Base-by-base conservation (phyloP, 2,113 vertebrate genomes). In the Ammodramus savannarum region DNA sequence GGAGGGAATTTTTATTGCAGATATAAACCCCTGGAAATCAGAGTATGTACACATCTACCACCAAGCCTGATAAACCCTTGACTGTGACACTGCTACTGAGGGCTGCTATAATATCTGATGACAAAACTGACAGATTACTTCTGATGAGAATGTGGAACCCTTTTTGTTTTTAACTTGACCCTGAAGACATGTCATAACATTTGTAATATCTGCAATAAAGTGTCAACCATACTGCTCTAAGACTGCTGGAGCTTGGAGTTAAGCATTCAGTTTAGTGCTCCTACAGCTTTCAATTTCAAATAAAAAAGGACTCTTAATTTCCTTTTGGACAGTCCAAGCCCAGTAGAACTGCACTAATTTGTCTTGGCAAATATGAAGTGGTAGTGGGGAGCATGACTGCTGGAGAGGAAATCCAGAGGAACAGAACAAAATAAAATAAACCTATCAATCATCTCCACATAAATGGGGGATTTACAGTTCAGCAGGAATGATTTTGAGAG, bases 131-230 rank as follows among this genome's bases (percentile, higher is more conserved):
- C 96, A 97, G 95, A 97, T 97, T 93, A 97, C 93, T 93, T 96
- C 95, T 95, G 87, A 97, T 95, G 84, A 88, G 92, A 87, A 93
- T 16, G 58, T 86, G 94, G 94, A 97, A 97, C 95, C 54, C 89
- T 89, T 97, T 98, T 98, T 96, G 95, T 93, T 97, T 97, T 97
- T 93, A 98, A 97, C 96, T 90, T 96, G 96, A 98, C 96, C 95
- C 96, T 97, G 95, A 97, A 97, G 91, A 97, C 95, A 89, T 97
- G 96, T 97, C 95, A 97, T 97, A 97, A 98, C 93, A 96, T 97
- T 96, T 97, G 95, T 96, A 97, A 97, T 97, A 96, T 92, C 82
- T 75, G 95, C 95, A 98, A 96, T 97, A 95, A 97, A 97, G 77
- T 97, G 94, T 96, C 94, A 96, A 61, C 93, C 71, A 32, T 55